Evolutionary conservation across 2,797 vertebrate genomes (phyloP), one percentile per base, ranked within the genome.

Genomic region (Enteromius argenteus): DNA sequence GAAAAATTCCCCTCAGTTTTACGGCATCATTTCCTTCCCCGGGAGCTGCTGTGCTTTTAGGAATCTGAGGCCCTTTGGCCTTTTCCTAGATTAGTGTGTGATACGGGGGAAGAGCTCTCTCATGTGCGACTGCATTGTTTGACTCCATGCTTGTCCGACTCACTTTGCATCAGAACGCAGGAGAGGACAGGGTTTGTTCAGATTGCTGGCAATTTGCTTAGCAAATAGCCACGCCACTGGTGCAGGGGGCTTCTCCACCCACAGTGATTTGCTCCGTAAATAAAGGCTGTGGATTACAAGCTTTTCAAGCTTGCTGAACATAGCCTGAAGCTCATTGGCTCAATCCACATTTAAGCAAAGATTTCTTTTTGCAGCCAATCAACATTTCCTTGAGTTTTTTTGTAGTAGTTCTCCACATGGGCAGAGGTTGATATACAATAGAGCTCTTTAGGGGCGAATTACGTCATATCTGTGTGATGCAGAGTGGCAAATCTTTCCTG

Each of bases 171-270:
- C 79, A 83, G 53, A 19, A 75, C 49, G 21, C 81, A 79, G 69
- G 74, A 58, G 72, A 86, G 86, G 73, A 84, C 51, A 81, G 71
- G 76, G 80, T 85, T 86, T 84, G 51, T 67, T 89, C 90, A 67
- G 78, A 81, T 84, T 84, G 35, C 30, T 85, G 83, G 78, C 83
- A 15, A 93, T 95, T 95, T 95, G 94, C 92, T 94, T 90, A 88
- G 86, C 92, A 94, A 95, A 95, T 93, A 92, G 42, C 82, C 79
- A 79, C 75, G 79, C 80, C 64, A 86, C 89, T 81, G 77, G 76
- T 69, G 88, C 85, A 90, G 77, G 87, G 72, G 87, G 84, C 49
- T 82, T 85, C 56, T 72, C 72, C 71, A 35, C 72, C 78, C 49
- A 19, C 83, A 85, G 53, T 69, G 85, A 87, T 83, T 87, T 86